Evolutionary conservation across 2,113 vertebrate genomes (phyloP), one percentile per base, ranked within the genome.

Genomic region (Tiliqua scincoides): DNA sequence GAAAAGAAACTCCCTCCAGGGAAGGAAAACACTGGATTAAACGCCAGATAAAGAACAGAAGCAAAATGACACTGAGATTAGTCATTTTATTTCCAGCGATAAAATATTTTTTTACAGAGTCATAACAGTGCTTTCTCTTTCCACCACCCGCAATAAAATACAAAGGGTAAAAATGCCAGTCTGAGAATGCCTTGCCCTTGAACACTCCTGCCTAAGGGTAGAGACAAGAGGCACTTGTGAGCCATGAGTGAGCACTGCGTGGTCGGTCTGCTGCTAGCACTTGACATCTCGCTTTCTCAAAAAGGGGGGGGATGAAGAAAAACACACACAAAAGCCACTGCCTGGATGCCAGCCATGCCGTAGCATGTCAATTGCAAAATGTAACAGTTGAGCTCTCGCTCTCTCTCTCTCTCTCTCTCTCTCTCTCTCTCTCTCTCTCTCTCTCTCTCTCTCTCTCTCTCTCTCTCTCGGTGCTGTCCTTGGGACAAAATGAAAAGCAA

Each of bases 141-240:
- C 20, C 48, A 76, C 65, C 84, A 84, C 57, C 70, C 40, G 48
- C 85, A 91, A 30, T 93, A 91, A 92, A 92, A 87, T 63, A 37
- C 4, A 73, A 23, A 84, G 48, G 23, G 75, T 90, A 35, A 87
- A 90, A 85, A 35, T 0, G 6, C 1, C 17, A 74, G 21, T 52
- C 32, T 30, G 25, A 76, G 35, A 88, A 85, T 32, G 27, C 48
- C n/a, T 93, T 91, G 90, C 85, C 92, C 92, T 94, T 93, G 89
- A 85, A 79, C 82, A 75, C 25, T 85, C 85, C 25, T 4, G 2
- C 9, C 62, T 14, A 62, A 70, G 18, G 37, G 2, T 67, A 82
- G 2, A 78, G 67, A 72, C 76, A 79, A 77, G 6, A 84, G 79
- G 0, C 79, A 21, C 43, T 84, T 83, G 32, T 87, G 91, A 87